Percentiles rank a stretch among this genome's conserved stretches.
Conservation (phyloP, 2,113 vertebrate genomes). For the Myotis brandtii region DNA sequence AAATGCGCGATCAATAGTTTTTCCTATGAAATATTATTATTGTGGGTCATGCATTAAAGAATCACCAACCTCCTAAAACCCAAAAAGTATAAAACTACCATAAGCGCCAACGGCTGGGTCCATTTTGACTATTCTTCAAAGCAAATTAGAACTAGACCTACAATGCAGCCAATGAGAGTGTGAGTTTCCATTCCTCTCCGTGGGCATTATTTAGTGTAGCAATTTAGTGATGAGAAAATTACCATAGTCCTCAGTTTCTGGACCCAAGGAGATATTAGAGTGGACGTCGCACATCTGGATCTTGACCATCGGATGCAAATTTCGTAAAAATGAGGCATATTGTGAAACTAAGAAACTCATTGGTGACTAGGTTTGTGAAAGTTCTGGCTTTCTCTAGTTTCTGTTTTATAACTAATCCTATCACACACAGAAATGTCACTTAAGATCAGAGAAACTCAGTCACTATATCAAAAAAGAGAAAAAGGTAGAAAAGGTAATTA, state of each 20-base stretch:
- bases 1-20: not conserved
- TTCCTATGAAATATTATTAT: not conserved
- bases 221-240: conserved; percentile 27
- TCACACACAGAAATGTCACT: not conserved
- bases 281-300: not conserved
- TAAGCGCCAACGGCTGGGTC: not conserved
- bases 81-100: not conserved
- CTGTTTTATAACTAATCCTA: not conserved
- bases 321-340: not conserved
- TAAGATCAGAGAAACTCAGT: not conserved
- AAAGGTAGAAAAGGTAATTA: not conserved
- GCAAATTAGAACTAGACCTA: not conserved
- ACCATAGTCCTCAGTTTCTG: not conserved
- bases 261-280: not conserved
- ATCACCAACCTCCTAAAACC: not conserved
- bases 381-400: not conserved
- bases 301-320: not conserved
- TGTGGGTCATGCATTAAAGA: not conserved
- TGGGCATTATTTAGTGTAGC: not conserved
- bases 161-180: not conserved
- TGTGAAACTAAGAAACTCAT: not conserved
- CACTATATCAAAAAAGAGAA: not conserved
- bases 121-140: not conserved
- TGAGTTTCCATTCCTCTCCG: not conserved
- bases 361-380: not conserved